Evolutionary conservation across 2,888 invertebrate genomes (phyloP).

Genomic region (Leptopilina myrica): DNA sequence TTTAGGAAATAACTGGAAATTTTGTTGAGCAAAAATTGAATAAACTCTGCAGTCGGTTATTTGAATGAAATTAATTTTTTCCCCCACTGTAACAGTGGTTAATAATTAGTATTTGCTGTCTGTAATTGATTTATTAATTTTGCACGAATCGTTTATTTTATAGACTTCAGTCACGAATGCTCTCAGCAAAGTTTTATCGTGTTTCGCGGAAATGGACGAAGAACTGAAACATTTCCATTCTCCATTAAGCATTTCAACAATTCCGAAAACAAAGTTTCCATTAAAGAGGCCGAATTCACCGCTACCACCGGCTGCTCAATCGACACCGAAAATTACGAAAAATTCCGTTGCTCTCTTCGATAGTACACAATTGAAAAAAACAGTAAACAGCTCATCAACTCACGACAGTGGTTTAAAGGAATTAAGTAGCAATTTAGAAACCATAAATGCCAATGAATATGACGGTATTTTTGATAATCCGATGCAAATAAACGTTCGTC

Average conservation of each 20-base stretch:
- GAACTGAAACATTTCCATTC: constrained; percentile 19
- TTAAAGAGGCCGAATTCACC: background rate
- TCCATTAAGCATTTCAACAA: background rate
- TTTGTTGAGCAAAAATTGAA: too few species aligned
- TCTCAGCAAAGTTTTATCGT: constrained; percentile 49
- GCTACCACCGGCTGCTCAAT: constrained; percentile 10
- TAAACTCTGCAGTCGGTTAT: too few species aligned
- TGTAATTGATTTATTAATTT: background rate
- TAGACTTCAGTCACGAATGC: constrained; percentile 53
- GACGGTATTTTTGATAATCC: background rate
- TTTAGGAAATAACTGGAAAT: too few species aligned
- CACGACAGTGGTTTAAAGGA: background rate
- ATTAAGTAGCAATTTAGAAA: background rate
- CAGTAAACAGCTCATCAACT: too few species aligned
- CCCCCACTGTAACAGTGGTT: too few species aligned
- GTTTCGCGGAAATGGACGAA: constrained; percentile 50
- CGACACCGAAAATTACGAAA: background rate
- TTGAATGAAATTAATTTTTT: too few species aligned
- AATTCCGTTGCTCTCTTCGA: background rate
- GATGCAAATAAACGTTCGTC: background rate
- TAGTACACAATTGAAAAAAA: background rate
- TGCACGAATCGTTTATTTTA: constrained; percentile 12
- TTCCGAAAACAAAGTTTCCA: background rate
- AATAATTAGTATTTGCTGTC: too few species aligned
- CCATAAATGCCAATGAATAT: background rate